Evolutionary conservation across 2,113 vertebrate species (phyloP).

Genomic region (Anguilla rostrata): DNA sequence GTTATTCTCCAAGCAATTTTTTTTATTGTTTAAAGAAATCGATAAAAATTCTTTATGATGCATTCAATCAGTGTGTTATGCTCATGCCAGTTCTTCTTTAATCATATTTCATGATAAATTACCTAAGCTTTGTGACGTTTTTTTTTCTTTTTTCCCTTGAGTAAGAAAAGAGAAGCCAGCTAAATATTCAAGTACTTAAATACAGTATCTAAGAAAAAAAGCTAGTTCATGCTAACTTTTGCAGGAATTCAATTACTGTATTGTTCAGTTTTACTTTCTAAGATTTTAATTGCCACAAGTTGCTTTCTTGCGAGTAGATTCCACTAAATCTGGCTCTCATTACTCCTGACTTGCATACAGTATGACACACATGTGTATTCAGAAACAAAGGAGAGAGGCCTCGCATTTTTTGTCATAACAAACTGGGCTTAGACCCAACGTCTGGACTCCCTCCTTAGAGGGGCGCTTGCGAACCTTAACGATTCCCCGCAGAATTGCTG

Average conservation of each 20-base stretch:
- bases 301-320: not conserved
- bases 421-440: not conserved
- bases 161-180: not conserved
- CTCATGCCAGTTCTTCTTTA: slow-evolving; percentile 32
- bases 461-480: not conserved
- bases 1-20: slow-evolving; percentile 38
- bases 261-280: not conserved
- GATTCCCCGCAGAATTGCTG: not conserved
- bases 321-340: not conserved
- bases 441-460: not conserved
- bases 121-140: slow-evolving; percentile 30
- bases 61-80: slow-evolving; percentile 23
- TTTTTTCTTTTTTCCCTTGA: not conserved
- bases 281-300: not conserved
- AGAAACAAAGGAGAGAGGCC: not conserved
- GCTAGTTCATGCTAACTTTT: not conserved
- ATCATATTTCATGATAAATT: slow-evolving; percentile 39
- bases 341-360: not conserved
- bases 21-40: slow-evolving; percentile 40
- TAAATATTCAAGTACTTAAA: not conserved
- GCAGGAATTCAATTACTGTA: not conserved
- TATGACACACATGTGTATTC: not conserved
- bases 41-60: slow-evolving; percentile 43
- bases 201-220: too few species aligned
- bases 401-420: slow-evolving; percentile 1